Base-by-base conservation (phyloP, 2,113 vertebrate species). In the Silurus asotus region DNA sequence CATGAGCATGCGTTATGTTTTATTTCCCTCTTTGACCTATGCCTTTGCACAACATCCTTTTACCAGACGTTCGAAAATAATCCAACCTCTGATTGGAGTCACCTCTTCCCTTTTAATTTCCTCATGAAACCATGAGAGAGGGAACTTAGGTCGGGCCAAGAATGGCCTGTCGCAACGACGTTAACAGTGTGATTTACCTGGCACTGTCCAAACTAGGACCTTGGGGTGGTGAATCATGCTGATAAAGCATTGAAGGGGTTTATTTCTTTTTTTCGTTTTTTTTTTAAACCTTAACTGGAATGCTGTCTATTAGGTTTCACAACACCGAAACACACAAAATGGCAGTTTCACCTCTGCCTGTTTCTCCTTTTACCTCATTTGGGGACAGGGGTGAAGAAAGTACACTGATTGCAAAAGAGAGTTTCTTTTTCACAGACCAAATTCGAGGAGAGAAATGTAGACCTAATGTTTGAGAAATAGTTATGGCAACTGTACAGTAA, bases 101-200 rank as follows among this genome's bases (percentile, higher is more conserved):
- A 94, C 94, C 90, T 96, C 94, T 96, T 96, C 94, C 94, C 88
- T 91, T 96, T 96, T 96, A 94, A 93, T 87, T 89, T 94, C 93
- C 93, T 91, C 93, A 94, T 94, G 93, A 93, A 92, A 96, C 92
- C 93, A 88, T 86, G 93, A 90, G 93, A 93, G 95, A 95, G 93
- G 92, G 93, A 94, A 95, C 93, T 95, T 93, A 92, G 84, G 76
- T 93, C 91, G 80, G 93, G 94, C 92, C 93, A 94, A 89, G 94
- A 90, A 93, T 51, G 15, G 85, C 88, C 91, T 89, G 80, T 95
- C 94, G 91, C 93, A 93, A 94, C 90, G 94, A 70, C 78, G 56
- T 85, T 75, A 69, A 67, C 85, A 25, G 77, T 86, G 72, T 67
- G 74, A 84, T 83, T 85, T 92, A 92, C 91, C 91, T 92, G 91